Evolutionary conservation across 2,113 vertebrate species (phyloP), one percentile per base, ranked within the genome.

Genomic region (Mesoclemmys tuberculata): DNA sequence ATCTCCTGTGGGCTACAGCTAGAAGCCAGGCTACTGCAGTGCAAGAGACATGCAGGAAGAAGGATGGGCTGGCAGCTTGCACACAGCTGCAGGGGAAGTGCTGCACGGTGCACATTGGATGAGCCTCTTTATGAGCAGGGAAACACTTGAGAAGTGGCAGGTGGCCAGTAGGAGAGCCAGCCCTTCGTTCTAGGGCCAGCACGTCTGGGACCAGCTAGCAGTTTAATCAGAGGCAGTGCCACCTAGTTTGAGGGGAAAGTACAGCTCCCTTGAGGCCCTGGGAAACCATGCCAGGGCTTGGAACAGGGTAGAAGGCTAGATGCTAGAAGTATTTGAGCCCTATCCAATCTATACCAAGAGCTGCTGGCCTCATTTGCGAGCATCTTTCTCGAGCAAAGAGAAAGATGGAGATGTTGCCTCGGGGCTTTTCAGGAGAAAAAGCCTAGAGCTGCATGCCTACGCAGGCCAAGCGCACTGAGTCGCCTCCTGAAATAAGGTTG

Each of bases 171-270:
- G 12, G 27, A 61, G 12, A 61, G 11, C 12, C 27, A 35, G 58
- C 14, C 61, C 61, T 35, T 19, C 9, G 64, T 21, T 21, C 18
- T 38, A 8, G 64, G 14, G 18, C 18, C 18, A 68, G 2, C 19
- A 10, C 5, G 2, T n/a, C 64, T 21, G 8, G 8, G 8, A 2
- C 35, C 64, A 68, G 8, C 7, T 22, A 2, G 16, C 18, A 10
- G 8, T 38, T 35, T 22, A 38, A 8, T 5, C 64, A 19, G 19
- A 21, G 61, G 61, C 12, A 68, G 19, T 31, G 31, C 29, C 56
- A 58, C 27, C 12, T 13, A 7, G 31, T 16, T 7, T 64, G 7
- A 64, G n/a, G 19, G 5, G 10, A n/a, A 71, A 8, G 19, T 1
- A n/a, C 2, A 38, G 31, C 4, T n/a, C 13, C 31, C 13, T 61